Evolutionary conservation across 1,140 invertebrate species (phyloP), one percentile per base, ranked within the genome.

Genomic region (Drosophila tani): DNA sequence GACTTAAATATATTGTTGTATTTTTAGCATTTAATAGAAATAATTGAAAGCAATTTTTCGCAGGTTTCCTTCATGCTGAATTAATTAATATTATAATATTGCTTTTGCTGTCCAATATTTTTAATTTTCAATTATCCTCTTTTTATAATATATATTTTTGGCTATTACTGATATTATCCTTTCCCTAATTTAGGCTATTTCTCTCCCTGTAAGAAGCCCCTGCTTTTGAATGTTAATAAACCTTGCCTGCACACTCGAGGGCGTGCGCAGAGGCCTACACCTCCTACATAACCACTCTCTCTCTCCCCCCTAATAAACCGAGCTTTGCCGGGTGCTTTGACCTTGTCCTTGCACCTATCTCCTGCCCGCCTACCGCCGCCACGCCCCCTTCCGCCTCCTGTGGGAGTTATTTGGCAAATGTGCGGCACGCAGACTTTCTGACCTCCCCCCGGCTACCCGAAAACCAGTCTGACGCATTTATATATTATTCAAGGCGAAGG

Each of bases 401-500:
- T 27, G 78, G 75, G 68, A 90, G 85, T 76, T 83, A 90, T 90
- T 90, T 90, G 70, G 64, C 79, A 85, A 87, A 87, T 88, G 84
- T 87, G 84, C 80, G 84, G 84, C 81, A 84, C 85, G 85, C 84
- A 84, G 84, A 84, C 84, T 71, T 81, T 79, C 17, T 35, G 27
- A 46, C 76, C 79, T 59, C n/a, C 14, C 41, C 56, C 47, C 76
- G 27, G 9, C 32, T 35, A 3, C 32, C 19, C 38, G 46, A 71
- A 69, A 62, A 27, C 40, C 57, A 73, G 67, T 81, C 81, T 81
- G 85, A 85, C 82, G 78, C 75, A 73, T 68, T 81, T 90, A 81
- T 85, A 82, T 73, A 76, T 90, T 91, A 91, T 88, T 91, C 73
- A 85, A 88, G 68, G 63, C 84, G 76, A 83, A 82, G 83, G 82